Conservation (phyloP, 2,797 vertebrate genomes). For the Centropyge bicolor region DNA sequence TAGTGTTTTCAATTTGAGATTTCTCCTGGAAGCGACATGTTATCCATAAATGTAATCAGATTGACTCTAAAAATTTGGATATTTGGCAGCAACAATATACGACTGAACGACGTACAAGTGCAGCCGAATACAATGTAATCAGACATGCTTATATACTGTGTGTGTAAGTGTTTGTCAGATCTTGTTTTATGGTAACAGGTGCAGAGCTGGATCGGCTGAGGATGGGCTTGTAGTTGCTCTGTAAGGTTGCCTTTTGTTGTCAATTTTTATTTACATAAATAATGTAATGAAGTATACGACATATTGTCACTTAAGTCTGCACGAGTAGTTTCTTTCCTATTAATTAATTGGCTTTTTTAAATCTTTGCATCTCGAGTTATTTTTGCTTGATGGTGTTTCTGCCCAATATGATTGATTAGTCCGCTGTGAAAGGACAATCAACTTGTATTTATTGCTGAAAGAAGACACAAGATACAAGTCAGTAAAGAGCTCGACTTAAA, state of each 20-base stretch:
- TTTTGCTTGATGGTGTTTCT: background rate
- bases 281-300: background rate
- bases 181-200: constrained; percentile 2
- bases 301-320: background rate
- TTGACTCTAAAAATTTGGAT: background rate
- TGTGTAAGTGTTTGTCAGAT: background rate
- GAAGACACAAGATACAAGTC: background rate
- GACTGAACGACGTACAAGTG: no score
- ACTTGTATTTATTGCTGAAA: background rate
- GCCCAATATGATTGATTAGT: background rate
- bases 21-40: background rate
- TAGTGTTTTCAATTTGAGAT: background rate
- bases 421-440: background rate
- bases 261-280: constrained; percentile 6
- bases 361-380: background rate
- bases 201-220: background rate
- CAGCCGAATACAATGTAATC: background rate
- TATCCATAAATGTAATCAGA: background rate
- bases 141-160: background rate
- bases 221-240: background rate
- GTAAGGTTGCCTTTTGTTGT: background rate
- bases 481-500: background rate
- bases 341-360: background rate
- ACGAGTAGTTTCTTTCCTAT: background rate
- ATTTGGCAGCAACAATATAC: no score